Percentiles rank a stretch among this genome's conserved stretches.
Conservation (phyloP, 2,797 vertebrate species). For the Sebastes aleutianus region DNA sequence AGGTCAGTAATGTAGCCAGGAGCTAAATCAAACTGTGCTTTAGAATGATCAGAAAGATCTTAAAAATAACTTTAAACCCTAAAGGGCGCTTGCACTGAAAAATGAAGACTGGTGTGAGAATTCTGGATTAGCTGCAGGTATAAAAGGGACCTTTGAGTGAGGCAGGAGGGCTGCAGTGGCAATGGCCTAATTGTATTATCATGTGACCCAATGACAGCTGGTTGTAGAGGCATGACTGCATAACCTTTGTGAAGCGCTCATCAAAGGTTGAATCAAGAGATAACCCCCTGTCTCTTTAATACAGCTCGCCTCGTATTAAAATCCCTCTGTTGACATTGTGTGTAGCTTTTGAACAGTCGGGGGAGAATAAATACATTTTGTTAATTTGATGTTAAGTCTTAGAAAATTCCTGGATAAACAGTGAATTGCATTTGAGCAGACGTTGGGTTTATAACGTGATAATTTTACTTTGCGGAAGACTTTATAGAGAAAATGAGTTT, state of each 20-base stretch:
- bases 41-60: constrained; percentile 36
- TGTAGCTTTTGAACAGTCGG: neutral
- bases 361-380: neutral
- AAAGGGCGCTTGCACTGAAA: neutral
- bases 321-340: constrained; percentile 27
- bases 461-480: neutral
- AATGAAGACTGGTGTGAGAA: constrained; percentile 5
- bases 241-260: constrained; percentile 52
- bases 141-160: constrained; percentile 43
- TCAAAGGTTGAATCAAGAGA: constrained; percentile 52
- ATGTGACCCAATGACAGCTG: constrained; percentile 52
- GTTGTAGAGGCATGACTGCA: constrained; percentile 29
- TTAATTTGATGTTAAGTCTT: constrained; percentile 5
- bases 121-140: constrained; percentile 36
- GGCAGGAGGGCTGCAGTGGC: constrained; percentile 5
- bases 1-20: constrained; percentile 24
- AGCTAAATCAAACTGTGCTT: constrained; percentile 36
- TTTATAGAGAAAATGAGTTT: neutral
- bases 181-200: constrained; percentile 43
- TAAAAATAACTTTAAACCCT: constrained; percentile 35
- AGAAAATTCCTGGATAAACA: neutral
- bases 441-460: neutral
- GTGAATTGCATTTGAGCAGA: neutral
- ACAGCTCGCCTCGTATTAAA: constrained; percentile 8
- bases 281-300: constrained; percentile 16